phyloP scores from a whole-genome alignment of 2,797 vertebrate genomes.

The Phrynocephalus vlangalii region DNA sequence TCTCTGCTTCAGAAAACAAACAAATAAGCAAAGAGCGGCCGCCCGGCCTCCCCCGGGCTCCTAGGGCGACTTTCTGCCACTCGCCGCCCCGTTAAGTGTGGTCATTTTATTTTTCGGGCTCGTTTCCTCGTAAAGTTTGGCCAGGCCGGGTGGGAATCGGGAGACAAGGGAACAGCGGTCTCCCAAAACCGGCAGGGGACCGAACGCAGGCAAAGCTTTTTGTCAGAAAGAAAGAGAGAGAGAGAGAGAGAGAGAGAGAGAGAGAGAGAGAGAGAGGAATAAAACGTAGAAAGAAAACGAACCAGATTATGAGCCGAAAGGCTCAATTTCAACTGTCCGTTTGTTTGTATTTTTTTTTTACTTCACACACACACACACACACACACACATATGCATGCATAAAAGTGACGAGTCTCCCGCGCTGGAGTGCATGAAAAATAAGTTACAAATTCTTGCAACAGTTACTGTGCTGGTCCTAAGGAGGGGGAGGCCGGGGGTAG shows the following conservation, averaged over 20 bases:
- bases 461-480: conserved; percentile 84
- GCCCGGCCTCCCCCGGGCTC: too few species aligned
- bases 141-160: too few species aligned
- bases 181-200: not conserved
- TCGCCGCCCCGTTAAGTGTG: too few species aligned
- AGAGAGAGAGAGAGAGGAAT: not conserved
- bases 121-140: too few species aligned
- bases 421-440: conserved; percentile 74
- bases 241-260: not conserved
- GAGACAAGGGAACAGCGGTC: not conserved
- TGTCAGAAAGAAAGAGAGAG: too few species aligned
- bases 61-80: too few species aligned
- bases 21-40: not conserved
- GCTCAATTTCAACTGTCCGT: too few species aligned
- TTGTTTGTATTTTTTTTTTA: too few species aligned
- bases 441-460: conserved; percentile 88
- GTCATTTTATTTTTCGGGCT: too few species aligned
- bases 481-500: not conserved
- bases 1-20: not conserved
- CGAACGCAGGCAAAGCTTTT: too few species aligned
- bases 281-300: not conserved
- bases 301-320: not conserved
- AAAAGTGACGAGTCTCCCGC: conserved; percentile 62
- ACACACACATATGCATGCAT: too few species aligned
- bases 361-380: not conserved